Percentiles rank a stretch among this genome's conserved stretches.
phyloP scores from a whole-genome alignment of 2,797 vertebrate species.

The Trachurus trachurus region DNA sequence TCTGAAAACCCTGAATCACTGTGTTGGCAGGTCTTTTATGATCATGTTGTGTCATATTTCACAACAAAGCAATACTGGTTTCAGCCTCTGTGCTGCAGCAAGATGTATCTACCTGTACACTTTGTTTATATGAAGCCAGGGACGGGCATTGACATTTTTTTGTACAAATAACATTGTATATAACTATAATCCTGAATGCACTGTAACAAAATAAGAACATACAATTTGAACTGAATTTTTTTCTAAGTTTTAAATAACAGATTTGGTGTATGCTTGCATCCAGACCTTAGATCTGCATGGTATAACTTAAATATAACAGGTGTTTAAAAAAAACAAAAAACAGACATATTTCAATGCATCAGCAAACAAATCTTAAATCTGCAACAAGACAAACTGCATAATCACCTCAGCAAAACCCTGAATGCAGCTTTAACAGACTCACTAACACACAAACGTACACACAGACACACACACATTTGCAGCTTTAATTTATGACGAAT shows the following conservation, averaged over 20 bases:
- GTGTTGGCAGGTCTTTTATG: conserved; percentile 46
- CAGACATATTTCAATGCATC: conserved; percentile 36
- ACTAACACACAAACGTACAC: conserved; percentile 33
- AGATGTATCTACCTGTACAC: conserved; percentile 84
- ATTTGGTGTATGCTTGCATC: conserved; percentile 54
- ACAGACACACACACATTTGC: conserved; percentile 16
- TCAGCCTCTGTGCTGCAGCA: conserved; percentile 72
- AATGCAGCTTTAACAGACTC: conserved; percentile 55
- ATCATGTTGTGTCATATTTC: conserved; percentile 57
- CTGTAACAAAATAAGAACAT: conserved; percentile 75
- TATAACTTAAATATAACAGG: conserved; percentile 42
- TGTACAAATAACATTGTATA: conserved; percentile 85
- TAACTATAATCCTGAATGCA: conserved; percentile 82
- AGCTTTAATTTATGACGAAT: conserved; percentile 63
- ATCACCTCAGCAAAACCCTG: conserved; percentile 36
- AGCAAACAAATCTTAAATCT: conserved; percentile 48
- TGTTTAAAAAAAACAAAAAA: conserved; percentile 18
- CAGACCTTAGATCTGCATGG: conserved; percentile 71
- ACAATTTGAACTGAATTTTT: conserved; percentile 69
- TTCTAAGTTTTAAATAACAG: conserved; percentile 59
- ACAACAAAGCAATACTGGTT: conserved; percentile 72
- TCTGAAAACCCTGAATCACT: conserved; percentile 49
- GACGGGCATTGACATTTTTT: conserved; percentile 74
- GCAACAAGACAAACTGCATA: conserved; percentile 35
- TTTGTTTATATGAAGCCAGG: conserved; percentile 81